A percentile compares a stretch with the other conserved stretches of the same genome.
These are phyloP conservation scores for Callospermophilus lateralis DNA, from an alignment of 2,113 vertebrate species.

Conservation along the genomic window DNA sequence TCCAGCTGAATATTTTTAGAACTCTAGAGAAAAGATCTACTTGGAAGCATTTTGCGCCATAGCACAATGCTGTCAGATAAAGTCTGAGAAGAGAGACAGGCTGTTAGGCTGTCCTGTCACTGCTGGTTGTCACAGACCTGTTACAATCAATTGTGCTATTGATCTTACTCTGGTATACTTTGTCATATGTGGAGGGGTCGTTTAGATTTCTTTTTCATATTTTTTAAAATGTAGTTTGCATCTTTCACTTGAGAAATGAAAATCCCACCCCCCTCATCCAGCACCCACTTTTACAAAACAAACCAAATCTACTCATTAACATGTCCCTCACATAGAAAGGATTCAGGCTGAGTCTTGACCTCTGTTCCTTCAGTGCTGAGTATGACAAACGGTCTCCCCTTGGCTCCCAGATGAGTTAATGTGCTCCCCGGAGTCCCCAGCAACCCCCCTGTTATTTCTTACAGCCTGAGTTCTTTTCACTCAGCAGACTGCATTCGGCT, in stretches of 20 bases:
- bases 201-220: conserved; percentile 43
- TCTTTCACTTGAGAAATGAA: conserved; percentile 57
- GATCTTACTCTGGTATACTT: conserved; percentile 41
- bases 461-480: neutral
- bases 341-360: neutral
- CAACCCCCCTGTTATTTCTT: neutral
- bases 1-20: conserved; percentile 69
- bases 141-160: conserved; percentile 5
- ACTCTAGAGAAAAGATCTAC: conserved; percentile 22
- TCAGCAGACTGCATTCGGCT: neutral
- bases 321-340: neutral
- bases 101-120: conserved; percentile 51
- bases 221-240: neutral
- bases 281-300: neutral
- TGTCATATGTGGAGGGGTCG: conserved; percentile 24
- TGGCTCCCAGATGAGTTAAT: neutral
- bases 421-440: neutral
- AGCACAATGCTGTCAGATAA: conserved; percentile 55
- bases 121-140: conserved; percentile 50
- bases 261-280: neutral
- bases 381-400: neutral
- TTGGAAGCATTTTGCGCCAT: conserved; percentile 31
- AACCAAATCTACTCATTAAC: conserved; percentile 49
- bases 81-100: conserved; percentile 48
- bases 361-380: neutral